Evolutionary conservation across 2,113 vertebrate genomes (phyloP).

Genomic region (Isurus oxyrinchus): DNA sequence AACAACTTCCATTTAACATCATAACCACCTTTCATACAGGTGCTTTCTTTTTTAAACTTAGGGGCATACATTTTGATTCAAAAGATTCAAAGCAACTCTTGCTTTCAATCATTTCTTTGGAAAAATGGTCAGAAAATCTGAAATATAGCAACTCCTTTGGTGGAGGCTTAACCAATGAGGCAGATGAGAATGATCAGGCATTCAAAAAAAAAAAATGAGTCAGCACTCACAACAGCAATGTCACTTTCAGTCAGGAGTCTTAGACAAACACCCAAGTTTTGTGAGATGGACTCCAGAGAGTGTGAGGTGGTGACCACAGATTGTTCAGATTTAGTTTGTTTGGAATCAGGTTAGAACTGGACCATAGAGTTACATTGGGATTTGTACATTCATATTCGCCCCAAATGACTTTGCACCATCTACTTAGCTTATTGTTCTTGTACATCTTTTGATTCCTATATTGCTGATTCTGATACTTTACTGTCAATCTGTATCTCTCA

Average conservation of each 20-base stretch:
- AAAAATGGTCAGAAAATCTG: neutral
- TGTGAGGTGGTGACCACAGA: neutral
- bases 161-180: neutral
- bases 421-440: neutral
- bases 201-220: neutral
- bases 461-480: neutral
- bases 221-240: neutral
- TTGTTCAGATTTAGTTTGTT: neutral
- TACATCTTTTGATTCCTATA: neutral
- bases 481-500: neutral
- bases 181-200: neutral
- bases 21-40: neutral
- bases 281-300: neutral
- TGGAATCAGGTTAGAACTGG: neutral
- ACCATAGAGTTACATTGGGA: no score
- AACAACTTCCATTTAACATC: constrained; percentile 8
- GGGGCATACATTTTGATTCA: neutral
- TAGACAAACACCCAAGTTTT: neutral
- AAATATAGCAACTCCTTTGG: neutral
- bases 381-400: neutral
- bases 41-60: neutral
- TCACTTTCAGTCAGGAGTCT: neutral
- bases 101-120: neutral
- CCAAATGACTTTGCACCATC: no score
- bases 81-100: neutral